phyloP scores from a whole-genome alignment of 2,113 vertebrate species.

The Percopsis transmontana region DNA sequence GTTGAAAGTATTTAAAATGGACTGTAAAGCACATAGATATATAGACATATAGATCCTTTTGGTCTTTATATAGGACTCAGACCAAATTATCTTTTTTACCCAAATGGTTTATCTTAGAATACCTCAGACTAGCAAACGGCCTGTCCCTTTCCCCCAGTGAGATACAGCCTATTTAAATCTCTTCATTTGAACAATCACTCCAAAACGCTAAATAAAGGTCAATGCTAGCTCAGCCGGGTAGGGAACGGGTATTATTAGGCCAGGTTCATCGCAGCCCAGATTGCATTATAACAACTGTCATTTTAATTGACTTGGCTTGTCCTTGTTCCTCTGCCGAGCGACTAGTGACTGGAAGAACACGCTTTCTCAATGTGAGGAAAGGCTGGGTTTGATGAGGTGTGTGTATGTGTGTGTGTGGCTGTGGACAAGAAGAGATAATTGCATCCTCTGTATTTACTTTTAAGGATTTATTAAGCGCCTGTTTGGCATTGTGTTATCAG shows the following conservation, averaged over 20 bases:
- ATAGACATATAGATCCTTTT: no score
- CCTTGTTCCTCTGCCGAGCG: slow-evolving; percentile 35
- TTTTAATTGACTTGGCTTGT: slow-evolving; percentile 55
- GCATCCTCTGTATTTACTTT: slow-evolving; percentile 13
- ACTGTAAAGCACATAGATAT: no score
- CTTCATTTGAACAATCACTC: slow-evolving; percentile 65
- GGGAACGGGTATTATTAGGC: slow-evolving; percentile 59
- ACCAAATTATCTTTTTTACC: no score
- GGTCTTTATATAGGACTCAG: no score
- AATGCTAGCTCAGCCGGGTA: slow-evolving; percentile 50
- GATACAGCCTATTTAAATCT: slow-evolving; percentile 24
- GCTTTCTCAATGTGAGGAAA: slow-evolving; percentile 1
- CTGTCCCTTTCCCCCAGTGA: slow-evolving; percentile 28
- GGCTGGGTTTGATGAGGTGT: not conserved
- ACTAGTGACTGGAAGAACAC: slow-evolving; percentile 13
- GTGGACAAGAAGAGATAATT: not conserved
- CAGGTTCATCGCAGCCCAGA: slow-evolving; percentile 48
- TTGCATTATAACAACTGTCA: slow-evolving; percentile 57
- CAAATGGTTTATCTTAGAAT: no score
- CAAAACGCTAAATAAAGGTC: slow-evolving; percentile 60
- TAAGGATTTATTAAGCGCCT: not conserved
- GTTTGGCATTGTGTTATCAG: not conserved
- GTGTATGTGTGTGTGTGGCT: slow-evolving; percentile 10
- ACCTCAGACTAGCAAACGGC: slow-evolving; percentile 33
- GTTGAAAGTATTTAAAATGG: no score